Evolutionary conservation across 2,888 invertebrate genomes (phyloP).

Genomic region (Pristionchus japonicus): DNA sequence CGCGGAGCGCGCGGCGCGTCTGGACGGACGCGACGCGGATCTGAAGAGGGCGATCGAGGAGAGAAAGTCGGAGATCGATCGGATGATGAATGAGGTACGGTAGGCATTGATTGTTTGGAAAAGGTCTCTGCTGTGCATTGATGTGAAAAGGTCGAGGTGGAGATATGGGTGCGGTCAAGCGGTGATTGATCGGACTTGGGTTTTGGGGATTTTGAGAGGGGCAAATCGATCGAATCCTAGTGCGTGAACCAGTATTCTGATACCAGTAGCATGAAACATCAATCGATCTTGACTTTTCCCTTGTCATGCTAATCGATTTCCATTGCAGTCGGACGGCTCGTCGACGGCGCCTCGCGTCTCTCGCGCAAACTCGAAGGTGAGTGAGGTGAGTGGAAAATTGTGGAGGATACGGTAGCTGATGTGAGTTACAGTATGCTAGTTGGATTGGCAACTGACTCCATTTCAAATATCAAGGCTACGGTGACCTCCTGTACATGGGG

Average conservation of each 20-base stretch:
- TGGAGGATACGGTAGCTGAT: background rate
- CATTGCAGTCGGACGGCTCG: conserved; percentile 25
- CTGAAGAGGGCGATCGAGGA: conserved; percentile 36
- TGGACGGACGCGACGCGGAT: conserved; percentile 31
- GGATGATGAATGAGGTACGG: conserved; percentile 32
- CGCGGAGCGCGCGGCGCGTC: background rate
- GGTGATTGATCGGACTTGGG: background rate
- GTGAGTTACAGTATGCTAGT: background rate
- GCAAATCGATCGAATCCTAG: too few species aligned
- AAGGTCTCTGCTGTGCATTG: too few species aligned
- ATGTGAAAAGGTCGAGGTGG: background rate
- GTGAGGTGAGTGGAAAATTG: conserved; percentile 8
- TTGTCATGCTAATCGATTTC: background rate
- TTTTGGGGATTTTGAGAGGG: too few species aligned
- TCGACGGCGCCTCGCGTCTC: conserved; percentile 14
- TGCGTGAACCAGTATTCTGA: too few species aligned
- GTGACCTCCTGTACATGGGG: too few species aligned
- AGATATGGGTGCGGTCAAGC: background rate
- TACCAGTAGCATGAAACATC: too few species aligned
- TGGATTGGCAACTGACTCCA: background rate
- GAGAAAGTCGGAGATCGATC: conserved; percentile 38
- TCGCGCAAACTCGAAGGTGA: conserved; percentile 40
- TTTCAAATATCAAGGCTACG: background rate
- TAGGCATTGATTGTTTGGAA: too few species aligned
- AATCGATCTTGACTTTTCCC: too few species aligned